Conservation (phyloP, 35 echinoderm and acorn worm species). For the Eucidaris tribuloides region DNA sequence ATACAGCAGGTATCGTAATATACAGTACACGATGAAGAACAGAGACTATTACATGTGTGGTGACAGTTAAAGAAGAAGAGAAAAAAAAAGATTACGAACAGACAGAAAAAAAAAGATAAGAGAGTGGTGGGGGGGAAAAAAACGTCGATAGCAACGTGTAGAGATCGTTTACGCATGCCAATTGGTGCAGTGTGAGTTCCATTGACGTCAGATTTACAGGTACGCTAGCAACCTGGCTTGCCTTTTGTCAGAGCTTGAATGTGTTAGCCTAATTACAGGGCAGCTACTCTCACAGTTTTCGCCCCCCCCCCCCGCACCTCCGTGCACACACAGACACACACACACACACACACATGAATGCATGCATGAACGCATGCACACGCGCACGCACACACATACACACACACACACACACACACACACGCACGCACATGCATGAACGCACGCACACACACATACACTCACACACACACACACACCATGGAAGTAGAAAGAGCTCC, state of each 20-base stretch:
- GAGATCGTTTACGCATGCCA: conserved; percentile 7
- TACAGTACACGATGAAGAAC: not conserved
- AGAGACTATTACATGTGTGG: not conserved
- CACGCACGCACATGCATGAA: too few species aligned
- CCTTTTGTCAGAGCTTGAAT: conserved; percentile 26
- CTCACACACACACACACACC: too few species aligned
- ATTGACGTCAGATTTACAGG: conserved; percentile 19
- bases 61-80: not conserved
- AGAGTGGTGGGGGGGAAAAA: not conserved
- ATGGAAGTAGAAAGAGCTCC: too few species aligned
- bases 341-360: too few species aligned
- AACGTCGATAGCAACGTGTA: conserved; percentile 15
- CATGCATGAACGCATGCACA: too few species aligned
- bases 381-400: too few species aligned
- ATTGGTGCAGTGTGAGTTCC: not conserved
- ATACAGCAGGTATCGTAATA: too few species aligned
- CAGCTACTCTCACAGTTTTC: not conserved
- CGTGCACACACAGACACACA: too few species aligned
- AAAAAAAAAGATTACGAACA: not conserved
- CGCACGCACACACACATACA: too few species aligned
- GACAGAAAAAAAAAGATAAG: not conserved
- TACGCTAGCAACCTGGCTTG: conserved; percentile 29
- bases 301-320: not conserved
- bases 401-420: too few species aligned
- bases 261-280: conserved; percentile 17